Conservation (phyloP, 2,113 vertebrate genomes). For the Illadopsis cleaveri region DNA sequence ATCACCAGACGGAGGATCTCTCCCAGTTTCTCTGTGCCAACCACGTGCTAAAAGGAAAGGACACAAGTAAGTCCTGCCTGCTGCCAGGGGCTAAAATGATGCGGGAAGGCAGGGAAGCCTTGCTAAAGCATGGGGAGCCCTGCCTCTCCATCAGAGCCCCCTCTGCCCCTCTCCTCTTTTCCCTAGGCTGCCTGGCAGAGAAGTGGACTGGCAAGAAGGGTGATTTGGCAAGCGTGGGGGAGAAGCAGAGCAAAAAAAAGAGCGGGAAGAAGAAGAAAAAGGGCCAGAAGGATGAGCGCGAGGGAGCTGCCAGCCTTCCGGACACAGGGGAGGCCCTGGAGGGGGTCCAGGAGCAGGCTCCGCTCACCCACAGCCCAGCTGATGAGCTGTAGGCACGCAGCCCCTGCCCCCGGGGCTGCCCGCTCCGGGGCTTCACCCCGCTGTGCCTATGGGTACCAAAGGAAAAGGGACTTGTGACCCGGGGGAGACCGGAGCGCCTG, state of each 20-base stretch:
- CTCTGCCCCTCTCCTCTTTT: not conserved
- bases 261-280: slow-evolving; percentile 72
- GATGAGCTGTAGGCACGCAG: slow-evolving; percentile 69
- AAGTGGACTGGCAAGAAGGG: slow-evolving; percentile 85
- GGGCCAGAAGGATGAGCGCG: slow-evolving; percentile 44
- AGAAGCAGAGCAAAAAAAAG: slow-evolving; percentile 83
- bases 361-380: slow-evolving; percentile 62
- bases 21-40: slow-evolving; percentile 90
- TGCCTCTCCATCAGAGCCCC: not conserved
- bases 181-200: slow-evolving; percentile 74
- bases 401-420: not conserved
- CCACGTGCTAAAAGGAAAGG: slow-evolving; percentile 91
- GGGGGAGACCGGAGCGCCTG: not conserved
- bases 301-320: not conserved
- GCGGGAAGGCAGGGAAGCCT: not conserved
- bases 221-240: slow-evolving; percentile 71
- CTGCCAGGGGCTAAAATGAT: not conserved
- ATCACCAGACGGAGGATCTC: slow-evolving; percentile 91
- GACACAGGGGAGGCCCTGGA: not conserved
- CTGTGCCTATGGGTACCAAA: not conserved
- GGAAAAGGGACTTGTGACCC: not conserved
- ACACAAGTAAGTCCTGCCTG: slow-evolving; percentile 79
- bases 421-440: not conserved
- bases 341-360: slow-evolving; percentile 62
- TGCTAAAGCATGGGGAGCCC: rapidly evolving